phyloP scores from a whole-genome alignment of 92 coral and sea anemone genomes.

The Nematostella vectensis region DNA sequence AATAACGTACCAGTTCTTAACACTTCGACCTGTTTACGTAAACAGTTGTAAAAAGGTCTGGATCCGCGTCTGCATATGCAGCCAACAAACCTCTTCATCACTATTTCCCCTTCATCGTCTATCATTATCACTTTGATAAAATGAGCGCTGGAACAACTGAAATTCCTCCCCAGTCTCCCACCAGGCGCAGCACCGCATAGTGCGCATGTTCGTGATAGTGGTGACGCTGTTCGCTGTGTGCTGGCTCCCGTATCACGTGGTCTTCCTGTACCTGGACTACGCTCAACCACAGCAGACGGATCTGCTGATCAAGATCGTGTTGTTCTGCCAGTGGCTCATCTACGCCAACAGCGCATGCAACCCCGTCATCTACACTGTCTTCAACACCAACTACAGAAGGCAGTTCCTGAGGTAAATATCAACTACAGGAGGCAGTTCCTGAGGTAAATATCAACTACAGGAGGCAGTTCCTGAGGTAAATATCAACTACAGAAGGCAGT shows the following conservation, averaged over 20 bases:
- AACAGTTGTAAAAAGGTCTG: too few species aligned
- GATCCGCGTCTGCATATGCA: too few species aligned
- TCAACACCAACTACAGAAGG: constrained; percentile 50
- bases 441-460: too few species aligned
- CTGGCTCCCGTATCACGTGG: constrained; percentile 70
- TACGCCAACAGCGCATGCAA: constrained; percentile 71
- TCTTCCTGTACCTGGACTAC: constrained; percentile 61
- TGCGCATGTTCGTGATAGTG: constrained; percentile 47
- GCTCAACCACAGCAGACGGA: constrained; percentile 31
- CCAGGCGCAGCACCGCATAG: constrained; percentile 50
- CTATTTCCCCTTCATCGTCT: too few species aligned
- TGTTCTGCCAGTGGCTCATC: constrained; percentile 55
- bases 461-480: too few species aligned
- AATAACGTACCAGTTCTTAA: too few species aligned
- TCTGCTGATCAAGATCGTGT: constrained; percentile 26
- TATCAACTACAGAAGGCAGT: too few species aligned
- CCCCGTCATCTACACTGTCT: constrained; percentile 58
- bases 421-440: too few species aligned
- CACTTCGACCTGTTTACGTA: too few species aligned
- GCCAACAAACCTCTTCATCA: too few species aligned
- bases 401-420: constrained; percentile 34
- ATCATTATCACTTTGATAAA: too few species aligned
- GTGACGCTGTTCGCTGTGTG: constrained; percentile 54
- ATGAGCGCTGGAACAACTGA: too few species aligned
- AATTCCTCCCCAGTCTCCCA: constrained; percentile 70